Percentiles rank a stretch among this genome's conserved stretches.
phyloP scores from a whole-genome alignment of 2,797 vertebrate genomes.

The Neosilurus mollespiculum region DNA sequence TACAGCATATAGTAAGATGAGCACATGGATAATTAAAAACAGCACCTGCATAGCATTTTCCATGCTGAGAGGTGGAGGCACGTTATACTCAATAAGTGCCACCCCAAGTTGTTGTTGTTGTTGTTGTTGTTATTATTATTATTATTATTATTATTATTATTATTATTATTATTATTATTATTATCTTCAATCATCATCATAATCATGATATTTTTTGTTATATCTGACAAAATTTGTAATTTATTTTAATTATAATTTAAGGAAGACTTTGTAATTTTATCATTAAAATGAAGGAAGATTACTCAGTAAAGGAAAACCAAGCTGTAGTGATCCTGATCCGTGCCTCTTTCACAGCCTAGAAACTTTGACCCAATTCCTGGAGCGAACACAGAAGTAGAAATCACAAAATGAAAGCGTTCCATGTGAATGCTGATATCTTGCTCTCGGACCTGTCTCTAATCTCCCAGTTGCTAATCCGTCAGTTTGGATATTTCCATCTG shows the following conservation, averaged over 20 bases:
- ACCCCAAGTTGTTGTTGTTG: too few species aligned
- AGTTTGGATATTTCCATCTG: constrained; percentile 40
- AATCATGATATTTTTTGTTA: too few species aligned
- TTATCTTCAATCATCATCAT: too few species aligned
- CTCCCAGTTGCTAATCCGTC: constrained; percentile 28
- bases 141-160: too few species aligned
- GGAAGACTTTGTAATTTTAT: background rate
- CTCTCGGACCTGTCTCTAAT: constrained; percentile 41
- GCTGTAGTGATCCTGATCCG: background rate
- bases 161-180: too few species aligned
- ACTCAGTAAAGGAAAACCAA: background rate
- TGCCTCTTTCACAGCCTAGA: background rate
- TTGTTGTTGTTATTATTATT: too few species aligned
- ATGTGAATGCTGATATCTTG: constrained; percentile 19
- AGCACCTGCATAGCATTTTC: too few species aligned
- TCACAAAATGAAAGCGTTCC: constrained; percentile 23
- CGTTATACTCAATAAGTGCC: too few species aligned
- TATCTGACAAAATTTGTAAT: too few species aligned
- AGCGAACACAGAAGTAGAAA: constrained; percentile 16
- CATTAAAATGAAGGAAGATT: background rate
- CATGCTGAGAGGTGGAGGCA: too few species aligned
- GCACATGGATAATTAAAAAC: too few species aligned
- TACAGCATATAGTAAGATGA: too few species aligned
- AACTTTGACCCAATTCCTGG: constrained; percentile 42
- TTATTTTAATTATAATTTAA: background rate